Base-by-base conservation (phyloP, 2,797 vertebrate species). In the Siniperca scherzeri region DNA sequence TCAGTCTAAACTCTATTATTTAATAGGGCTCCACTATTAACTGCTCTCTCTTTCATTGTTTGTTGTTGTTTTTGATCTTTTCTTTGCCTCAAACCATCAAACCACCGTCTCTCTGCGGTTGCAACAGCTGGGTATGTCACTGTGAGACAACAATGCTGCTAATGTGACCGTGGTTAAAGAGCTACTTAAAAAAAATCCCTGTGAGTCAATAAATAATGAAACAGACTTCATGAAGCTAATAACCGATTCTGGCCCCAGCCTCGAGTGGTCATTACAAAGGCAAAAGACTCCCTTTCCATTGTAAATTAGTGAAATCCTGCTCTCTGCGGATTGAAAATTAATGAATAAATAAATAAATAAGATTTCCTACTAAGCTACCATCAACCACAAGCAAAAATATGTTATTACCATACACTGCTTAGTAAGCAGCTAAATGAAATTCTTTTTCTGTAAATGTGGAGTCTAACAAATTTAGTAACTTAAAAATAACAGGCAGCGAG, bases 1-100 rank as follows among this genome's bases (percentile, higher is more conserved):
- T 83, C 77, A n/a, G 50, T 61, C 74, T 74, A 56, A 90, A 83
- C 62, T 82, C 73, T 70, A 33, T 78, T 70, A 82, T 78, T 88
- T 46, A 70, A 66, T 69, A n/a, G 8, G 9, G 22, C 67, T 74
- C 73, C 57, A 76, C 53, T 72, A 44, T 83, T 74, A 69, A 71
- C 67, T 59, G 5, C 21, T 77, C 38, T 33, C 8, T 59, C n/a
- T 30, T 12, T 36, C 59, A 11, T 56, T 60, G 7, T 72, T 69
- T 66, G 62, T 38, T 67, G n/a, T 75, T 68, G 1, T 46, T 73
- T 59, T 80, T 62, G 21, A 33, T 81, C 27, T 78, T 30, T 30
- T 38, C 56, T 60, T 73, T 68, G 38, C 40, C 52, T 60, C 4
- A 55, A 53, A 82, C 56, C 60, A 73, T 78, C 19, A n/a, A 30